A percentile compares a stretch with the other conserved stretches of the same genome.
Conservation (phyloP, 2,113 vertebrate species). For the Phasianus colchicus region DNA sequence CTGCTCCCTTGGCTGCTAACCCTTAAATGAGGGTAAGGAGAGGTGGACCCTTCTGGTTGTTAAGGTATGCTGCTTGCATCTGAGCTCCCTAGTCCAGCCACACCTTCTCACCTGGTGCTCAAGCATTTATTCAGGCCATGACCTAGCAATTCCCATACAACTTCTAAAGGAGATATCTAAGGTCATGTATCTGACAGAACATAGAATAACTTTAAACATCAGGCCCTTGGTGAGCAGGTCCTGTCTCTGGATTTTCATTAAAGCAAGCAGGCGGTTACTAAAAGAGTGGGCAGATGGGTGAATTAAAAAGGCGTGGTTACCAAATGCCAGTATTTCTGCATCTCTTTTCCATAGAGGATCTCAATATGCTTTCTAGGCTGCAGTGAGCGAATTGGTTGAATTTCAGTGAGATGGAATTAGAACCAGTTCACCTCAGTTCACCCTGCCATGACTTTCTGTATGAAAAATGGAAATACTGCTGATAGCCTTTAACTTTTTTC, state of each 20-base stretch:
- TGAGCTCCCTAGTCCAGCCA: no score
- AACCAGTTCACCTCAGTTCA: neutral
- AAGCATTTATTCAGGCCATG: no score
- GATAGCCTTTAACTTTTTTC: constrained; percentile 24
- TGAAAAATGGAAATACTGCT: constrained; percentile 16
- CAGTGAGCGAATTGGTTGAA: neutral
- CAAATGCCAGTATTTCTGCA: neutral
- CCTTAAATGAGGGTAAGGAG: no score
- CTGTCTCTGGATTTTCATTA: neutral
- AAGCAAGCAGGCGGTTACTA: neutral
- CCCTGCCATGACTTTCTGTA: neutral
- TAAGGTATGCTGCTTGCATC: no score
- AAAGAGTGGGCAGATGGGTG: neutral
- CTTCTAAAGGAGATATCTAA: neutral
- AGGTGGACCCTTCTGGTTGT: no score
- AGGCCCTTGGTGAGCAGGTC: neutral
- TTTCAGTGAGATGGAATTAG: neutral
- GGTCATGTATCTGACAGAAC: neutral
- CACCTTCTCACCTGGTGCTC: no score
- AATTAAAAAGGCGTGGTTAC: neutral
- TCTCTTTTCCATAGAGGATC: neutral
- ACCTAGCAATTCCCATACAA: neutral
- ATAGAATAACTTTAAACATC: neutral
- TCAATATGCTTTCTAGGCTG: neutral
- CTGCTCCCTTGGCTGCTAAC: no score